Percentiles rank a stretch among this genome's conserved stretches.
phyloP scores from a whole-genome alignment of 1,140 invertebrate genomes.

The Micrasema longulum region DNA sequence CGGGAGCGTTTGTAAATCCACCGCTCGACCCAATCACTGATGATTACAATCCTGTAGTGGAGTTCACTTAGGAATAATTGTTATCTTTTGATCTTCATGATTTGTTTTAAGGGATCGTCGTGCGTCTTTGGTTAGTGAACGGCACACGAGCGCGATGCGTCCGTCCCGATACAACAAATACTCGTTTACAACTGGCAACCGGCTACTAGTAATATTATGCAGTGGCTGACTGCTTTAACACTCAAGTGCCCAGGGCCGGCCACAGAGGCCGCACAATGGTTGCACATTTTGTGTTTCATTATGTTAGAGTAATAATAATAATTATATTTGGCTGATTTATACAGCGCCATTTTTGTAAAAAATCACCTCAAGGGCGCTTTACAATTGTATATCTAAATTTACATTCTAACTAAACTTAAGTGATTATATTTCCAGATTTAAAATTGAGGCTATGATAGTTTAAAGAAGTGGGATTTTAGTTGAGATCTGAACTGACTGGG shows the following conservation, averaged over 20 bases:
- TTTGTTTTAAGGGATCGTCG: conserved; percentile 10
- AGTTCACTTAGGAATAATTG: conserved; percentile 26
- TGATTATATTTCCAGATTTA: too few relatives aligned
- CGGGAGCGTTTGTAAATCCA: background rate
- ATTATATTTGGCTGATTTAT: too few relatives aligned
- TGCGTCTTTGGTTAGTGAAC: background rate
- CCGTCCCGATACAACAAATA: background rate
- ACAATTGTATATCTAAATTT: too few relatives aligned
- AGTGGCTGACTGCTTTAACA: background rate
- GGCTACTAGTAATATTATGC: background rate
- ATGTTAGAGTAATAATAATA: too few relatives aligned
- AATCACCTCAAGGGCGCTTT: too few relatives aligned
- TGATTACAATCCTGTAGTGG: conserved; percentile 14
- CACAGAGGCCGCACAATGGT: background rate
- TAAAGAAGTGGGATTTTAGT: too few relatives aligned
- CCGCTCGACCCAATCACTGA: background rate
- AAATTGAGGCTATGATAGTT: too few relatives aligned
- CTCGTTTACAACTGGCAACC: too few relatives aligned
- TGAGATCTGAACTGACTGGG: too few relatives aligned
- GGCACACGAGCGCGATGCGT: background rate
- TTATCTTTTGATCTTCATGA: conserved; percentile 34
- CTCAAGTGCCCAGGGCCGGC: background rate
- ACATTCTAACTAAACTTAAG: too few relatives aligned
- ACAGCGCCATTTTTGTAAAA: too few relatives aligned
- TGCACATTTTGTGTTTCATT: background rate